These are phyloP conservation scores for Sylvilagus floridanus DNA, from an alignment of 2,797 vertebrate species.

Conservation along the genomic window DNA sequence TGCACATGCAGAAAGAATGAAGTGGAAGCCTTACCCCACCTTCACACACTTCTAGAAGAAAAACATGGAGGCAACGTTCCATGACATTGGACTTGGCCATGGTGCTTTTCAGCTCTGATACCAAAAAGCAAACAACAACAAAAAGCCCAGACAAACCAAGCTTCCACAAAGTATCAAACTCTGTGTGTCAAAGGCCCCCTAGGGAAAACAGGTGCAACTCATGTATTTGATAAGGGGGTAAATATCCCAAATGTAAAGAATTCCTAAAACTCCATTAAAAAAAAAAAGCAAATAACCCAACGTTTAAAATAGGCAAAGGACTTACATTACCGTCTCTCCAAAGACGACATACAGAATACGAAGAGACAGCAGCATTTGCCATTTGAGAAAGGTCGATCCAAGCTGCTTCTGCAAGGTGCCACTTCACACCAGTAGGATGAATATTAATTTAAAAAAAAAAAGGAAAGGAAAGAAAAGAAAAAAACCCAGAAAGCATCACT, in stretches of 20 bases:
- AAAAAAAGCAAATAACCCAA: neutral
- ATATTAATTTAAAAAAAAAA: neutral
- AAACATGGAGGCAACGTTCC: neutral
- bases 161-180: neutral
- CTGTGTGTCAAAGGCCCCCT: neutral
- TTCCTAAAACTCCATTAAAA: constrained; percentile 2
- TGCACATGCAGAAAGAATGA: neutral
- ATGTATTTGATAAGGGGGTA: neutral
- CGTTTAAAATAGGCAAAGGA: neutral
- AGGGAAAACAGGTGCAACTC: constrained; percentile 39
- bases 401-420: too few species aligned
- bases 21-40: neutral
- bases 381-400: neutral
- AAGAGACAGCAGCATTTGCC: neutral
- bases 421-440: neutral
- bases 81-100: neutral
- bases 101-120: neutral
- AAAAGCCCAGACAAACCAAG: neutral
- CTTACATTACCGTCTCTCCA: neutral
- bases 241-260: constrained; percentile 15
- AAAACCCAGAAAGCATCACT: too few species aligned
- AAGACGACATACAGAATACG: neutral
- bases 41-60: neutral
- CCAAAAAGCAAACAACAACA: neutral
- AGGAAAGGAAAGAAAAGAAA: neutral